Percentiles rank a stretch among this genome's conserved stretches.
phyloP scores from a whole-genome alignment of 2,113 vertebrate species.

The Poeciliopsis turrubarensis region DNA sequence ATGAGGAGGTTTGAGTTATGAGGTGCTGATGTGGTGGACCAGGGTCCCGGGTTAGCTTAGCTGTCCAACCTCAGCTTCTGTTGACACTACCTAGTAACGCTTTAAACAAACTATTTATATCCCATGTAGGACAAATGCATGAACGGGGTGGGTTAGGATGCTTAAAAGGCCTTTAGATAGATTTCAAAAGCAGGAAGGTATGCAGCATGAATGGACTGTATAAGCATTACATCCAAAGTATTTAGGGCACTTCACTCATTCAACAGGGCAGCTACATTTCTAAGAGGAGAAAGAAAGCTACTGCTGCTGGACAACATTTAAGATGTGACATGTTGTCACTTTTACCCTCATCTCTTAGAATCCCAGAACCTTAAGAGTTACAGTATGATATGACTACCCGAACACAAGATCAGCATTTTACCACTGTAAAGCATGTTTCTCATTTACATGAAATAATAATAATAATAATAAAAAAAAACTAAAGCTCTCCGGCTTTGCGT shows the following conservation, averaged over 20 bases:
- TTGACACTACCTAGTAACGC: slow-evolving; percentile 77
- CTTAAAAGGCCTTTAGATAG: slow-evolving; percentile 49
- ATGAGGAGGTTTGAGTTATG: slow-evolving; percentile 47
- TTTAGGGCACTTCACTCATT: slow-evolving; percentile 39
- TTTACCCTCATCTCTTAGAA: background rate
- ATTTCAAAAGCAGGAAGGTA: slow-evolving; percentile 54
- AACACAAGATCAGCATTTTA: background rate
- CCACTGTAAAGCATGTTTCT: slow-evolving; percentile 14
- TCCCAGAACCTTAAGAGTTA: no score
- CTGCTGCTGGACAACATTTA: background rate
- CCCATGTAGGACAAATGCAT: slow-evolving; percentile 47
- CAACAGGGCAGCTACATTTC: background rate
- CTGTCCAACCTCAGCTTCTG: slow-evolving; percentile 71
- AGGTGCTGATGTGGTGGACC: slow-evolving; percentile 51
- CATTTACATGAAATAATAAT: background rate
- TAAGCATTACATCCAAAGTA: slow-evolving; percentile 55
- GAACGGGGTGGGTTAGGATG: slow-evolving; percentile 42
- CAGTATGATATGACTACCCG: no score
- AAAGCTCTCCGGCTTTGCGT: slow-evolving; percentile 17
- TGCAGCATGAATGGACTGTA: slow-evolving; percentile 45
- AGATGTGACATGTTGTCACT: background rate
- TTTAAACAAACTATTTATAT: slow-evolving; percentile 77
- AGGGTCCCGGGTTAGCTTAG: slow-evolving; percentile 23
- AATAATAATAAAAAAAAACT: slow-evolving; percentile 3
- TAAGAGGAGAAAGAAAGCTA: background rate